Evolutionary conservation across 2,888 invertebrate species (phyloP).

Genomic region (Microctonus brassicae): DNA sequence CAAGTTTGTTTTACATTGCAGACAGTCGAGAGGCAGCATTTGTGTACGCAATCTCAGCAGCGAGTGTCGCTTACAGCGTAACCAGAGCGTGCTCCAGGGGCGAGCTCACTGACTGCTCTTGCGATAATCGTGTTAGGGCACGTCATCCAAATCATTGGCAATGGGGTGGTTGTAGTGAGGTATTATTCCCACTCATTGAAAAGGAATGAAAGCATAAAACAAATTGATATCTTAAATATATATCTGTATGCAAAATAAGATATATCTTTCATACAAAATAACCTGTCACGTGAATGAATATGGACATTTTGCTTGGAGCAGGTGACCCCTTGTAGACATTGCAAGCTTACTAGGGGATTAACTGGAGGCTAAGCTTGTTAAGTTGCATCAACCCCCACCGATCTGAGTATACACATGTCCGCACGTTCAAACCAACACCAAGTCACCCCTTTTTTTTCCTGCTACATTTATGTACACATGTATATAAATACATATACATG

Average conservation of each 20-base stretch:
- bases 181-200: constrained; percentile 58
- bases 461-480: not conserved
- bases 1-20: constrained; percentile 66
- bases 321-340: constrained; percentile 70
- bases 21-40: constrained; percentile 92
- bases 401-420: constrained; percentile 12
- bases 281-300: constrained; percentile 61
- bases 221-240: not conserved
- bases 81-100: constrained; percentile 90
- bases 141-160: constrained; percentile 84
- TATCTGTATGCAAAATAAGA: not conserved
- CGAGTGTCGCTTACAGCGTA: constrained; percentile 89
- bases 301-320: constrained; percentile 66
- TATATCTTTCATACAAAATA: not conserved
- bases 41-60: constrained; percentile 89
- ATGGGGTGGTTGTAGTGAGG: constrained; percentile 96
- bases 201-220: not conserved
- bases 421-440: constrained; percentile 11
- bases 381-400: constrained; percentile 64
- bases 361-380: constrained; percentile 68
- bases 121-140: constrained; percentile 82
- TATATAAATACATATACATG: not conserved
- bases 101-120: constrained; percentile 89
- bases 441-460: constrained; percentile 5
- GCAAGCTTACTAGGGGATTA: constrained; percentile 69